A percentile compares a stretch with the other conserved stretches of the same genome.
Conservation (phyloP, 2,797 vertebrate genomes). For the Gephyroberyx darwinii region DNA sequence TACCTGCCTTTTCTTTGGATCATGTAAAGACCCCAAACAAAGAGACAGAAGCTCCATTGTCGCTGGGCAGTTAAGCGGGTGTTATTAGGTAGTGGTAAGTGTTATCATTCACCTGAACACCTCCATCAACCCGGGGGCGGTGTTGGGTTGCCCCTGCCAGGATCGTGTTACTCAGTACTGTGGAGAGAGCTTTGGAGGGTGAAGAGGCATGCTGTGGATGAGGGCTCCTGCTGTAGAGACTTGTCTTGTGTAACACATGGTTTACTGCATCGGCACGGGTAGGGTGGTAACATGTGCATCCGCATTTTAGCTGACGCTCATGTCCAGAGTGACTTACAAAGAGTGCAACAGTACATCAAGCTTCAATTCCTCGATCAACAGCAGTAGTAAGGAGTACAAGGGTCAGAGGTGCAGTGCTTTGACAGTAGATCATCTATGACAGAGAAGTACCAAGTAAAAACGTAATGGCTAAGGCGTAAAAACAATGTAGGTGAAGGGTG, state of each 20-base stretch:
- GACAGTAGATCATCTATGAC: too few relatives aligned
- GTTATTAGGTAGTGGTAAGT: conserved; percentile 27
- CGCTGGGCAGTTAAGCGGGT: conserved; percentile 22
- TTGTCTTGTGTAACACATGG: conserved; percentile 22
- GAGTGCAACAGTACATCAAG: conserved; percentile 4
- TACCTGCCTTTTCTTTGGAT: conserved; percentile 37
- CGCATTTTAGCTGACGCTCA: too few relatives aligned
- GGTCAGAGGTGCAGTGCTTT: neutral
- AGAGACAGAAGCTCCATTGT: conserved; percentile 43
- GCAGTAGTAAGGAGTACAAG: neutral
- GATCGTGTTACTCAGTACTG: conserved; percentile 45
- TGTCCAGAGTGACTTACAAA: neutral
- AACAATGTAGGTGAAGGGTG: too few relatives aligned
- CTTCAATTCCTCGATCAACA: conserved; percentile 29
- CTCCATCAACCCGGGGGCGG: conserved; percentile 21
- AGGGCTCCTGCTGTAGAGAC: conserved; percentile 46
- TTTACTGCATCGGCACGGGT: conserved; percentile 6
- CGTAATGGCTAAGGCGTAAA: too few relatives aligned
- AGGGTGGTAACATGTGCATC: too few relatives aligned
- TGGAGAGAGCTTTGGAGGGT: neutral
- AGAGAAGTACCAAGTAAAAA: too few relatives aligned
- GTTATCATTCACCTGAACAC: conserved; percentile 53
- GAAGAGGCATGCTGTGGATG: conserved; percentile 7
- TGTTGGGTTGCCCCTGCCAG: conserved; percentile 29
- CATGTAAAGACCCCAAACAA: conserved; percentile 53